These are phyloP conservation scores for Eucriotettix oculatus DNA, from an alignment of 2,888 invertebrate genomes.

Conservation along the genomic window DNA sequence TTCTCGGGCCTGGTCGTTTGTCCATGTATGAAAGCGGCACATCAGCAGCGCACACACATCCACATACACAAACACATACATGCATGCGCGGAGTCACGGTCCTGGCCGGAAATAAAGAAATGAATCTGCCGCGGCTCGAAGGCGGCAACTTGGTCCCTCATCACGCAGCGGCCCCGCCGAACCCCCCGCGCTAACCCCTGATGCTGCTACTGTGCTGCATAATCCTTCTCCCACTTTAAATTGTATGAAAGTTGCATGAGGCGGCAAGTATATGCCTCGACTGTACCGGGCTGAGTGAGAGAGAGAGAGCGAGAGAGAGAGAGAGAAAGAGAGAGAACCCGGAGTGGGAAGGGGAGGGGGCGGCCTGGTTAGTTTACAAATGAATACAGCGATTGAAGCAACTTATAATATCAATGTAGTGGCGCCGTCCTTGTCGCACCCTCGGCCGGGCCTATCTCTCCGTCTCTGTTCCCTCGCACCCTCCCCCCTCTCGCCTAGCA, in stretches of 20 bases:
- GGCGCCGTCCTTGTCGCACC: conserved; percentile 20
- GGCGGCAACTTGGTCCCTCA: too few relatives aligned
- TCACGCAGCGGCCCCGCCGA: too few relatives aligned
- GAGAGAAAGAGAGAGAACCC: too few relatives aligned
- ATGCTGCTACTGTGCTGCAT: conserved; percentile 9
- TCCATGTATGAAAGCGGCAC: conserved; percentile 8
- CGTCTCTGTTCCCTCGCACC: conserved; percentile 1
- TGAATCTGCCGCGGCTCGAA: not conserved
- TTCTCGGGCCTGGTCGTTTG: conserved; percentile 10
- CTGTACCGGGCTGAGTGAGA: not conserved
- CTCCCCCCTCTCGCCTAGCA: conserved; percentile 16
- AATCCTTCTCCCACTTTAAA: conserved; percentile 27
- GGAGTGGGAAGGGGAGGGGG: too few relatives aligned
- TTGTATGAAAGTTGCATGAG: conserved; percentile 42
- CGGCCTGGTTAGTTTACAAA: conserved; percentile 41
- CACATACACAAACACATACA: not conserved
- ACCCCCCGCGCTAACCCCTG: too few relatives aligned
- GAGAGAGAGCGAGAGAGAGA: too few relatives aligned
- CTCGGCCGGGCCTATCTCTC: conserved; percentile 4
- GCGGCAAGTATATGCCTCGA: conserved; percentile 8
- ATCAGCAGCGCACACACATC: not conserved
- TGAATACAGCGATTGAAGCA: conserved; percentile 55
- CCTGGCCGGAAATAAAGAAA: too few relatives aligned
- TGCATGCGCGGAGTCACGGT: not conserved
- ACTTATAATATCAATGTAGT: conserved; percentile 53